A percentile compares a stretch with the other conserved stretches of the same genome.
These are phyloP conservation scores for Eremophila alpestris DNA, from an alignment of 2,797 vertebrate genomes.

Conservation along the genomic window DNA sequence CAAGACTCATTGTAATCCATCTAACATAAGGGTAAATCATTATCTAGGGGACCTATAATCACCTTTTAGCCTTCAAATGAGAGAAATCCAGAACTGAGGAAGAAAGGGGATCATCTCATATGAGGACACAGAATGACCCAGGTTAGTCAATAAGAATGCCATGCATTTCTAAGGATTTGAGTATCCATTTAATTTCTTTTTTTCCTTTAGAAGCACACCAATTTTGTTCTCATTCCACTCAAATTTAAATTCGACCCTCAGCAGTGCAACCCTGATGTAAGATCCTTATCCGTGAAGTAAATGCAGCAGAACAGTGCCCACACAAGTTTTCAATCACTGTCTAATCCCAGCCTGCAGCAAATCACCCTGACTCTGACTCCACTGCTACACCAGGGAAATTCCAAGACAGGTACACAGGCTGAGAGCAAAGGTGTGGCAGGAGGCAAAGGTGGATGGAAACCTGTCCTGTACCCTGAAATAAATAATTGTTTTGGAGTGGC, in stretches of 20 bases:
- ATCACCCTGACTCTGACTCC: accelerated
- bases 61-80: not conserved
- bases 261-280: not conserved
- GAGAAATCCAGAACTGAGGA: not conserved
- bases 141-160: not conserved
- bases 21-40: not conserved
- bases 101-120: not conserved
- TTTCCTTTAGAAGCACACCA: not conserved
- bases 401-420: not conserved
- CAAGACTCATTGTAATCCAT: not conserved
- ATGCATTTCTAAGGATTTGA: not conserved
- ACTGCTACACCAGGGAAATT: not conserved
- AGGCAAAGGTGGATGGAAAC: not conserved
- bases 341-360: constrained; percentile 15
- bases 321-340: not conserved
- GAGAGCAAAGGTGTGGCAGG: not conserved
- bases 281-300: constrained; percentile 9
- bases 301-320: not conserved
- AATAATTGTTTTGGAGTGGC: not conserved
- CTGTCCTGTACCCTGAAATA: not conserved
- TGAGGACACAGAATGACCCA: not conserved
- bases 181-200: not conserved
- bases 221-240: not conserved
- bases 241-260: not conserved
- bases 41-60: not conserved